Evolutionary conservation across 2,113 vertebrate species (phyloP), one percentile per base, ranked within the genome.

Genomic region (Albula goreensis): DNA sequence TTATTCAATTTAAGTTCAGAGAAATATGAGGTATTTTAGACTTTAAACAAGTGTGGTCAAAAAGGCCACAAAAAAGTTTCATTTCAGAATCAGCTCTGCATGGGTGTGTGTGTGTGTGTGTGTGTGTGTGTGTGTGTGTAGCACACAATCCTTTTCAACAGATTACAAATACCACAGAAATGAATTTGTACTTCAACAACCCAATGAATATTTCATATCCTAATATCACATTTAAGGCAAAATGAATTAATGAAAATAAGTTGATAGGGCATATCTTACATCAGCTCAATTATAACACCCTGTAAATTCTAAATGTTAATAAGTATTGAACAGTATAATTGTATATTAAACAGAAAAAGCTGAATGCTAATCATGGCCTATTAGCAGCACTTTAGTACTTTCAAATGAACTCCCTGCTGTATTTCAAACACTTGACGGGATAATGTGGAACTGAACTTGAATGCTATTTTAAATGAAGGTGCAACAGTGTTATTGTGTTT

Each of bases 181-280:
- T 91, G 89, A 90, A 92, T 92, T 9, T 31, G 70, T 10, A 74
- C 89, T 90, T 92, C 92, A 92, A 93, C 92, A 92, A 91, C 92
- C 92, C 93, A 93, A 95, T 95, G 93, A 95, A 94, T 95, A 95
- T 95, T 96, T 94, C 93, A 94, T 94, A 91, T 94, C 93, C 93
- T 93, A 93, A 94, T 95, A 94, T 92, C 94, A 94, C 93, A 94
- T 95, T 95, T 94, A 94, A 94, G 94, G 93, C 91, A 93, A 91
- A 93, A 95, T 93, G 95, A 96, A 95, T 96, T 95, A 95, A 93
- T 93, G 92, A 93, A 96, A 93, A 93, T 93, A 94, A 95, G 94
- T 95, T 94, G 94, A 96, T 95, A 94, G 95, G 91, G 94, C 94
- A 94, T 94, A 93, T 93, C 92, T 94, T 93, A 93, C 94, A 94